These are phyloP conservation scores for Erpobdella octoculata DNA, from an alignment of 2,888 invertebrate genomes.

Conservation along the genomic window DNA sequence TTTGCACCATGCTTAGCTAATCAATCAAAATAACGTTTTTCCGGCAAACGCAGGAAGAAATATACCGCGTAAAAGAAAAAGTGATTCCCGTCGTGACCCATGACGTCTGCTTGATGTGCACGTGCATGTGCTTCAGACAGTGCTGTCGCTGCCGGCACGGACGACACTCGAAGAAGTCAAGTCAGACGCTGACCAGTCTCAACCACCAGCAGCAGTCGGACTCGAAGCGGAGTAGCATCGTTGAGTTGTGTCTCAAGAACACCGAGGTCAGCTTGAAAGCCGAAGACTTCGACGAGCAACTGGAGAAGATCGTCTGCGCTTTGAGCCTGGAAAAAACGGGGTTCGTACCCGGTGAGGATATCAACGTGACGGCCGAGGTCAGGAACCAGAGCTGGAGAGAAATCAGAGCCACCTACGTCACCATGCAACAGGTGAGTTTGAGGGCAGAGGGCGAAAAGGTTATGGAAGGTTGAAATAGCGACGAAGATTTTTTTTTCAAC, in stretches of 20 bases:
- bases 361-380: slow-evolving; percentile 39
- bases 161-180: not conserved
- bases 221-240: not conserved
- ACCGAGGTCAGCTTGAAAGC: slow-evolving; percentile 11
- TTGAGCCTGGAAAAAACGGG: slow-evolving; percentile 38
- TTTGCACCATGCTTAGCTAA: too few species aligned
- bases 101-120: not conserved
- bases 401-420: slow-evolving; percentile 38
- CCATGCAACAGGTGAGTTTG: slow-evolving; percentile 38
- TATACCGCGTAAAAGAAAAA: not conserved
- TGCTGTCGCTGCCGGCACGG: not conserved
- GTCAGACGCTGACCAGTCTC: not conserved
- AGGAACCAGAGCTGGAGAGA: slow-evolving; percentile 37
- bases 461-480: too few species aligned
- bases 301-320: slow-evolving; percentile 29
- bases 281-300: not conserved
- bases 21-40: too few species aligned
- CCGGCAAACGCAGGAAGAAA: too few species aligned
- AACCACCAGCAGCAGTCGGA: not conserved
- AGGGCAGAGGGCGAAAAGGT: too few species aligned
- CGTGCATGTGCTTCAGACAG: not conserved
- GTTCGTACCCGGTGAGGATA: slow-evolving; percentile 40
- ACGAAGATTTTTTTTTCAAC: too few species aligned
- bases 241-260: not conserved
- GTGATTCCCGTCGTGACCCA: not conserved